A percentile compares a stretch with the other conserved stretches of the same genome.
Conservation (phyloP, 2,113 vertebrate species). For the Heptranchias perlo region DNA sequence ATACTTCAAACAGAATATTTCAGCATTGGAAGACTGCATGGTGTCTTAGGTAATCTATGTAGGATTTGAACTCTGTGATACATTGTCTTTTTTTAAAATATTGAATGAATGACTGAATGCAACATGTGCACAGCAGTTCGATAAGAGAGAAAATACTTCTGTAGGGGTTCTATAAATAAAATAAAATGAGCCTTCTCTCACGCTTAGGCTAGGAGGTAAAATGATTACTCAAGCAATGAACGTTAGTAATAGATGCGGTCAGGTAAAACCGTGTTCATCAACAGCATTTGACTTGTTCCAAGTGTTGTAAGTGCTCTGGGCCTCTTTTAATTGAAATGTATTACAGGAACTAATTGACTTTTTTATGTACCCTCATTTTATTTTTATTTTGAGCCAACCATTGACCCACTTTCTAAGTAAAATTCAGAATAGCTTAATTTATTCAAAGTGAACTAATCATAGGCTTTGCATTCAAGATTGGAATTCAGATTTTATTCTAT, state of each 20-base stretch:
- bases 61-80: neutral
- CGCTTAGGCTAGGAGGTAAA: neutral
- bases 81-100: neutral
- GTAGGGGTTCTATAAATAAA: neutral
- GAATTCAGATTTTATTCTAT: neutral
- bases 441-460: neutral
- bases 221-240: constrained; percentile 5
- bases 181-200: neutral
- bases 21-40: neutral
- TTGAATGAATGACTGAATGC: neutral
- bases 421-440: neutral
- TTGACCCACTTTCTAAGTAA: neutral
- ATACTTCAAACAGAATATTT: neutral
- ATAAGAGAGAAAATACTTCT: neutral
- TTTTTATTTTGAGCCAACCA: neutral
- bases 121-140: neutral
- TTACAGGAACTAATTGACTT: neutral
- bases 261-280: neutral
- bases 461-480: neutral
- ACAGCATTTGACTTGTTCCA: neutral
- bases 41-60: neutral
- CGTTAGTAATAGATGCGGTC: neutral
- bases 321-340: constrained; percentile 10
- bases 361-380: neutral
- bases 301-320: neutral